Conservation (phyloP, 2,113 vertebrate species). For the Rhadina sibilatrix region DNA sequence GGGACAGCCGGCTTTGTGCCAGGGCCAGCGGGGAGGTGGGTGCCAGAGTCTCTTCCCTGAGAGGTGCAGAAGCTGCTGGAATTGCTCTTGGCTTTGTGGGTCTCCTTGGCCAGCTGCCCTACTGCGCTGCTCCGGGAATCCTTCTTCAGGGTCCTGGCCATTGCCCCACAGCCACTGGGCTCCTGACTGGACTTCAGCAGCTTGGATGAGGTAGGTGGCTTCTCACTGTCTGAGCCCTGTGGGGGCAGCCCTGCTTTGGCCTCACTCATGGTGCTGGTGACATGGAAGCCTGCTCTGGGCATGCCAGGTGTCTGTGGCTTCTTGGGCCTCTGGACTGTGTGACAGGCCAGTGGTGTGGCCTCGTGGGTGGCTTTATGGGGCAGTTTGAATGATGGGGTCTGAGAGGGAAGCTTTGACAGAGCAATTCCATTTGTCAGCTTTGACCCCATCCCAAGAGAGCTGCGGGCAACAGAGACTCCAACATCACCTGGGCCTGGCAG, state of each 20-base stretch:
- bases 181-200: constrained; percentile 69
- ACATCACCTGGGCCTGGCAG: constrained; percentile 74
- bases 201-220: constrained; percentile 80
- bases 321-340: constrained; percentile 78
- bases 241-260: constrained; percentile 42
- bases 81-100: background rate
- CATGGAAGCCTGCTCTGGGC: background rate
- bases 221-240: constrained; percentile 67
- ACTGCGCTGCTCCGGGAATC: background rate
- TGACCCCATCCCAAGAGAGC: background rate
- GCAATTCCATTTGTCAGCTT: constrained; percentile 46
- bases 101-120: constrained; percentile 55
- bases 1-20: constrained; percentile 19
- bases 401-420: background rate
- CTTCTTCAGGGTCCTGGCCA: background rate
- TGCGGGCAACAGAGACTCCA: constrained; percentile 71
- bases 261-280: background rate
- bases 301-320: constrained; percentile 48
- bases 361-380: constrained; percentile 31
- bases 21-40: background rate
- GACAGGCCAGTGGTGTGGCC: constrained; percentile 64
- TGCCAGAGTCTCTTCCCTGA: constrained; percentile 48
- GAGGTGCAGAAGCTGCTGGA: constrained; percentile 48
- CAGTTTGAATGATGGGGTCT: constrained; percentile 63
- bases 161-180: background rate